phyloP scores from a whole-genome alignment of 2,888 invertebrate genomes.

The Tiphia femorata region DNA sequence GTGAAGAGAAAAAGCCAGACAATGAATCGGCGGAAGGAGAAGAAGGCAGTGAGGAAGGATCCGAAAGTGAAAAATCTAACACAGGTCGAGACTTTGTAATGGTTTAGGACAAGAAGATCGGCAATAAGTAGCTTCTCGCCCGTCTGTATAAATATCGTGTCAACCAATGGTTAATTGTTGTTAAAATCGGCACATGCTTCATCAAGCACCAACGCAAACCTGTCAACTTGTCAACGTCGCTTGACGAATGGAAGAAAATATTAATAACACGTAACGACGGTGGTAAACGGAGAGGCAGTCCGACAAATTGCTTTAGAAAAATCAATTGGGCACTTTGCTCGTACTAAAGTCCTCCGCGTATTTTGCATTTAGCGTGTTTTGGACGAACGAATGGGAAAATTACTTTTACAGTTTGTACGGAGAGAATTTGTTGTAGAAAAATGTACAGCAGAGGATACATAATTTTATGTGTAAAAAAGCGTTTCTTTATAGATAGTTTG shows the following conservation, averaged over 20 bases:
- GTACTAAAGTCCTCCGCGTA: slow-evolving; percentile 26
- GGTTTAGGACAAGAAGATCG: slow-evolving; percentile 72
- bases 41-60: slow-evolving; percentile 69
- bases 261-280: slow-evolving; percentile 3
- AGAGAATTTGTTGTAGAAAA: slow-evolving; percentile 6
- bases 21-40: slow-evolving; percentile 50
- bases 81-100: slow-evolving; percentile 91
- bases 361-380: slow-evolving; percentile 33
- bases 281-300: slow-evolving; percentile 6
- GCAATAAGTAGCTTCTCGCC: slow-evolving; percentile 33
- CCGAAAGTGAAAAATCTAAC: slow-evolving; percentile 87
- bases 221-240: slow-evolving; percentile 13
- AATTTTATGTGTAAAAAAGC: background rate
- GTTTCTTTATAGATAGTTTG: background rate
- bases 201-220: slow-evolving; percentile 17
- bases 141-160: slow-evolving; percentile 22
- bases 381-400: slow-evolving; percentile 23
- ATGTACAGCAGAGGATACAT: background rate
- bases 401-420: slow-evolving; percentile 14
- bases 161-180: slow-evolving; percentile 32
- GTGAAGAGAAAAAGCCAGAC: slow-evolving; percentile 37
- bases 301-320: slow-evolving; percentile 21
- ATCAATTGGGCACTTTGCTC: slow-evolving; percentile 18
- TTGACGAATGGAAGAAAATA: slow-evolving; percentile 5
- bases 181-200: slow-evolving; percentile 28